Percentiles rank a stretch among this genome's conserved stretches.
Evolutionary conservation across 2,888 invertebrate species (phyloP).

Genomic region (Hoplodrina blanda): DNA sequence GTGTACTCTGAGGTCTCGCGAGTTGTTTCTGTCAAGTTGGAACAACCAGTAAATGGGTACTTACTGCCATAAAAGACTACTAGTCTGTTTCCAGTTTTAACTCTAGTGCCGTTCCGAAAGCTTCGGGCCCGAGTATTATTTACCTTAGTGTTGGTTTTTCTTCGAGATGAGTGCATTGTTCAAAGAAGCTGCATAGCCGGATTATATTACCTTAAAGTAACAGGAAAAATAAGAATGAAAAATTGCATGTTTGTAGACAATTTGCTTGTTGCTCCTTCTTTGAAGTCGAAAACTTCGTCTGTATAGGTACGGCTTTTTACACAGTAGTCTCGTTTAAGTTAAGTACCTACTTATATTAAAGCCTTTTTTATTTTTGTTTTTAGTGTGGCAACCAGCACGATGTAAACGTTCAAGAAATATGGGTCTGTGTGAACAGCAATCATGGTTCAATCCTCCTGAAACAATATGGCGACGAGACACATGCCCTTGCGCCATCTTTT

Average conservation of each 20-base stretch:
- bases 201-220: slow-evolving; percentile 19
- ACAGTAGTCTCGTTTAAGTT: not conserved
- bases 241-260: slow-evolving; percentile 13
- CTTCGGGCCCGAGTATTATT: slow-evolving; percentile 35
- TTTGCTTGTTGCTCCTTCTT: slow-evolving; percentile 15
- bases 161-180: slow-evolving; percentile 30
- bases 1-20: slow-evolving; percentile 41
- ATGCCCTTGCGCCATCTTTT: slow-evolving; percentile 62
- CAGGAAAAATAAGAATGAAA: slow-evolving; percentile 12
- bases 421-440: slow-evolving; percentile 67
- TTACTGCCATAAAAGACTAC: slow-evolving; percentile 52
- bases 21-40: slow-evolving; percentile 53
- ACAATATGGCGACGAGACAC: slow-evolving; percentile 71
- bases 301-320: not conserved
- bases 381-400: slow-evolving; percentile 70
- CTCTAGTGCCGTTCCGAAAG: slow-evolving; percentile 37
- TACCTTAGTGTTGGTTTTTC: slow-evolving; percentile 25
- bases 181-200: slow-evolving; percentile 3
- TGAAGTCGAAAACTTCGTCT: slow-evolving; percentile 13
- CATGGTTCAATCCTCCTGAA: slow-evolving; percentile 68
- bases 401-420: slow-evolving; percentile 63
- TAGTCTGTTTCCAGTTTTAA: slow-evolving; percentile 50
- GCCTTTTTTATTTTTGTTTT: slow-evolving; percentile 44
- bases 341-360: not conserved
- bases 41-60: slow-evolving; percentile 50